These are phyloP conservation scores for Oreochromis aureus DNA, from an alignment of 2,113 vertebrate species.

Conservation along the genomic window DNA sequence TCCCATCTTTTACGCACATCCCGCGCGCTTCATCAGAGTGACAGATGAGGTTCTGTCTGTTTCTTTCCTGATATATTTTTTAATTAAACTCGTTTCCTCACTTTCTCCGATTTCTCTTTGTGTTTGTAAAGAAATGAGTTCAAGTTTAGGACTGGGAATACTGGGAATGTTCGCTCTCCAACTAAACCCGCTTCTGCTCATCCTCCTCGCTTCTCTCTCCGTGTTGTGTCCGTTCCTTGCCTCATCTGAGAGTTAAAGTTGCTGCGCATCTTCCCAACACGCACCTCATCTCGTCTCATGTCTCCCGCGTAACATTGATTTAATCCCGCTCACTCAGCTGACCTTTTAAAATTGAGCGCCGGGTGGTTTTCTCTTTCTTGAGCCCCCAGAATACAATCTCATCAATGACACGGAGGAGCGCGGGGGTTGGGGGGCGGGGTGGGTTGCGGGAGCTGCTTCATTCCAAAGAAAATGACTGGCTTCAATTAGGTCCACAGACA, in stretches of 20 bases:
- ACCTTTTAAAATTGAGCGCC: not conserved
- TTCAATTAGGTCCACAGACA: constrained; percentile 10
- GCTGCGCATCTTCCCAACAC: not conserved
- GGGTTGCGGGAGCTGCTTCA: not conserved
- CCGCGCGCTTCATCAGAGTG: not conserved
- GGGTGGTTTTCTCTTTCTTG: not conserved
- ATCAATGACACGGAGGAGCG: not conserved
- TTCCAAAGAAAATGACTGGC: constrained; percentile 8
- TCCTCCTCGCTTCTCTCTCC: not conserved
- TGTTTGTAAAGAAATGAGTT: not conserved
- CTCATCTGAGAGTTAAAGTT: not conserved
- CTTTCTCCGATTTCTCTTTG: not conserved
- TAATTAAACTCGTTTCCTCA: not conserved
- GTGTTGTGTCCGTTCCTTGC: not conserved
- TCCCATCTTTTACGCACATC: not conserved
- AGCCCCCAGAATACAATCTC: not conserved
- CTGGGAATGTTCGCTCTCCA: not conserved
- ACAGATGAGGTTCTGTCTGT: not conserved
- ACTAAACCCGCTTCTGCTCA: not conserved
- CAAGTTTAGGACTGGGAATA: not conserved
- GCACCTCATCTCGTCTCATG: not conserved
- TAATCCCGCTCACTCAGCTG: not conserved
- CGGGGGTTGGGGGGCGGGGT: not conserved
- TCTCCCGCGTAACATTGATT: not conserved
- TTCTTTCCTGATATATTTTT: not conserved